A percentile compares a stretch with the other conserved stretches of the same genome.
Conservation (phyloP, 2,888 invertebrate species). For the Rhamnusium bicolor region DNA sequence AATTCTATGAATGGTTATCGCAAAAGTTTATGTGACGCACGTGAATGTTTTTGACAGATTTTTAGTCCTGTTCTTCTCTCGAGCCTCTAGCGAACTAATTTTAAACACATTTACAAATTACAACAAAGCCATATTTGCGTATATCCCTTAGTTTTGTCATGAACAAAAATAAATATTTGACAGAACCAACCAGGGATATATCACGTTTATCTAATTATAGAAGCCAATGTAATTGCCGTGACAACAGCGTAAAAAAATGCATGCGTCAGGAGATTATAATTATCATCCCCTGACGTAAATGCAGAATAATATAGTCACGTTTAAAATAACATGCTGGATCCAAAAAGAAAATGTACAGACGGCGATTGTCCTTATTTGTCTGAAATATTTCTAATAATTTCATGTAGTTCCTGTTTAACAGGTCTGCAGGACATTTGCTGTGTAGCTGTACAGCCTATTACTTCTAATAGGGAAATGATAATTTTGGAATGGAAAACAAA, state of each 20-base stretch:
- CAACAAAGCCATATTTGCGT: not conserved
- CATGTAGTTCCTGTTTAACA: too few relatives aligned
- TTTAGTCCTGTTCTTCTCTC: not conserved
- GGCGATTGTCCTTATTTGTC: too few relatives aligned
- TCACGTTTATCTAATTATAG: not conserved
- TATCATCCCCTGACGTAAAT: conserved; percentile 19
- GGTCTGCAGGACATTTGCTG: too few relatives aligned
- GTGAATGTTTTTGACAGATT: not conserved
- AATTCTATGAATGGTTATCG: not conserved
- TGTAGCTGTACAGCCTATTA: too few relatives aligned
- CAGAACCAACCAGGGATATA: not conserved
- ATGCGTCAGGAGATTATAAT: conserved; percentile 24
- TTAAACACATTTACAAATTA: not conserved
- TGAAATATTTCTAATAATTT: too few relatives aligned
- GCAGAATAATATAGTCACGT: not conserved
- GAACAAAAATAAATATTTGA: not conserved
- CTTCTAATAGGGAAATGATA: too few relatives aligned
- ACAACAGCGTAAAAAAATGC: not conserved
- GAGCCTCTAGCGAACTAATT: not conserved
- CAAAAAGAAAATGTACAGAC: too few relatives aligned
- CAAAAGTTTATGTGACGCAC: not conserved
- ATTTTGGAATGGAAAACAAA: too few relatives aligned
- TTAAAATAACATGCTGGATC: not conserved
- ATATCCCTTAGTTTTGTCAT: not conserved
- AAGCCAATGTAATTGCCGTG: conserved; percentile 3